Base-by-base conservation (phyloP, 2,888 invertebrate genomes). In the Trachelus iudaicus region DNA sequence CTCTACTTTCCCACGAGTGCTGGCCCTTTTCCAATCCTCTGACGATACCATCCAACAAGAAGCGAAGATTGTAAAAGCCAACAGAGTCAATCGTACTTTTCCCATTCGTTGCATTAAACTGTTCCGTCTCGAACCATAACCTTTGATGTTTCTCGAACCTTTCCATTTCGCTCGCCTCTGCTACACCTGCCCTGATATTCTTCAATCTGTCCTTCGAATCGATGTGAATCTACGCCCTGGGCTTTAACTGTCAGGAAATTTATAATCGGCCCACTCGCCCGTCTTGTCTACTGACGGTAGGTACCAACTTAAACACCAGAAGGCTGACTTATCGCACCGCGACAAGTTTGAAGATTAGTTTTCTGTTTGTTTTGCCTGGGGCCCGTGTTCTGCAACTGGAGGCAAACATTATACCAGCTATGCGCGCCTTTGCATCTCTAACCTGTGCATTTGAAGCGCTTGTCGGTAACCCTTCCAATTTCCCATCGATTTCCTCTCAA, bases 331-430 rank as follows among this genome's bases (percentile, higher is more conserved):
- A 80, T 81, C 77, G 76, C 78, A 76, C 76, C 37, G 75, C 76
- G 76, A 75, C 76, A 80, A 81, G 80, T 82, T 82, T 75, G 75
- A 34, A 80, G 79, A 82, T 82, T 80, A 82, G 82, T 80, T 82
- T 81, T 78, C 75, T 76, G 77, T 78, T 80, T 81, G 78, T 77
- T 71, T 37, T 35, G n/a, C 34, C 34, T 34, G 69, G 37, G 23
- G 56, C 23, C 6, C 23, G 9, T 56, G 68, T 56, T 40, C 75
- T 78, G 75, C 73, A 31, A 37, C 33, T 31, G 69, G 56, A 73
- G 35, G 40, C 23, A 73, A 71, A 73, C 78, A 68, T 15, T 37
- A 31, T 56, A 15, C n/a, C 30, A 37, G 23, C 23, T 23, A 23
- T 9, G 56, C 2, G 9, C 56, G 56, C 23, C 23, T 56, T 23